Base-by-base conservation (phyloP, 2,888 invertebrate genomes). In the Parnassius orleans region DNA sequence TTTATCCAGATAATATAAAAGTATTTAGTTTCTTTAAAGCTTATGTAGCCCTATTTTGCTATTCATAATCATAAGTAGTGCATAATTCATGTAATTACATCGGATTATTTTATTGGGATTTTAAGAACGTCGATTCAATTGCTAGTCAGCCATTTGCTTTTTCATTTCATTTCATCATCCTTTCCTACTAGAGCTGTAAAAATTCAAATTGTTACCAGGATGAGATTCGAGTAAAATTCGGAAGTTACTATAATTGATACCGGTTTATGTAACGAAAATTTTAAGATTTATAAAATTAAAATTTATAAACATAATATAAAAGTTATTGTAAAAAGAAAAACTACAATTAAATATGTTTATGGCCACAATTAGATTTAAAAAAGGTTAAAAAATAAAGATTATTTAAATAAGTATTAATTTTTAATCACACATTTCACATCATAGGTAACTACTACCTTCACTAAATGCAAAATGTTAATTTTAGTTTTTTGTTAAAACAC, bases 51-150 rank as follows among this genome's bases (percentile, higher is more conserved):
- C 89, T 93, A 91, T 92, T 93, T 90, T 88, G 88, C 91, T 90
- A 90, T 82, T 90, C 91, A 88, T 92, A 76, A 84, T 84, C 89
- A 91, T 92, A 86, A 91, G 92, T 86, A 90, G 91, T 85, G 92
- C 93, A 93, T 93, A 80, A 86, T 87, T 92, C 93, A 93, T 93
- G 84, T 80, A 88, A 92, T 93, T 90, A 92, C 87, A 91, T 92
- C 86, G 92, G 92, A 92, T 92, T 91, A 74, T 79, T 73, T 86
- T 81, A 77, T 79, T 81, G 77, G 83, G 80, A 82, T 81, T 82
- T 74, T 74, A 77, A 80, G 83, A 83, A 87, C 82, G 90, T 85
- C 63, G 63, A 60, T 46, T 60, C 60, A 60, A 82, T 85, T 86
- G 84, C 77, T 83, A 76, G 86, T 87, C 90, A 81, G 92, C 92